Conservation (phyloP, 2,888 invertebrate species). For the Keiferia lycopersicella region DNA sequence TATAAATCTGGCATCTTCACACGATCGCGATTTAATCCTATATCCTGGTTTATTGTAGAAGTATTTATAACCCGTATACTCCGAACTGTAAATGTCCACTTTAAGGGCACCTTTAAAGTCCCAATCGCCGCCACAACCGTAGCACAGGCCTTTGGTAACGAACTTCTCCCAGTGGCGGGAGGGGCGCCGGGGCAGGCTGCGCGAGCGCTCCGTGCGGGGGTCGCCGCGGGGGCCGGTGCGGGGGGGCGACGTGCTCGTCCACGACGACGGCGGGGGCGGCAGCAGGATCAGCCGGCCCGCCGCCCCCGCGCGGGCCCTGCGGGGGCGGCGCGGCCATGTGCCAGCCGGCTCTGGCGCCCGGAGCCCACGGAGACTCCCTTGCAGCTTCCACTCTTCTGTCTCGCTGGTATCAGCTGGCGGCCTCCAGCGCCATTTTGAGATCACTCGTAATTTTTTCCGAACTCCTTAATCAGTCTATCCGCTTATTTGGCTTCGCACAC, state of each 20-base stretch:
- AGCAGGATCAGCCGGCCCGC: constrained; percentile 30
- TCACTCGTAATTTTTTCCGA: constrained; percentile 69
- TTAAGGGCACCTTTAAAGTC: constrained; percentile 67
- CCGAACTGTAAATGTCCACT: constrained; percentile 72
- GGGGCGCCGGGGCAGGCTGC: constrained; percentile 29
- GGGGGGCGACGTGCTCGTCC: constrained; percentile 1
- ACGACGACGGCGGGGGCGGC: constrained; percentile 33
- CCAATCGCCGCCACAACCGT: constrained; percentile 75
- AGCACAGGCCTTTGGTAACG: constrained; percentile 68
- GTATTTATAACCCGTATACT: constrained; percentile 77
- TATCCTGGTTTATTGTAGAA: constrained; percentile 66
- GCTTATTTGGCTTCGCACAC: constrained; percentile 38
- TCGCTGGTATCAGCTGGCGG: constrained; percentile 68
- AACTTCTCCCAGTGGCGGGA: constrained; percentile 58
- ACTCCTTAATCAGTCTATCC: constrained; percentile 50
- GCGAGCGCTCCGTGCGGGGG: constrained; percentile 26
- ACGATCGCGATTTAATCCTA: constrained; percentile 66
- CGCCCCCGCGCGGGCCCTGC: constrained; percentile 50
- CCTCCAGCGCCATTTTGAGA: constrained; percentile 77
- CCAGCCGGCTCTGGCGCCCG: constrained; percentile 53
- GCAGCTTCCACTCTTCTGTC: constrained; percentile 76
- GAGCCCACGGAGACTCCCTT: constrained; percentile 56
- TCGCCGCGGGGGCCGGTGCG: constrained; percentile 32
- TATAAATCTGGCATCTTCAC: constrained; percentile 84
- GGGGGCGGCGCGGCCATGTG: constrained; percentile 78